Conservation (phyloP, 2,888 invertebrate species). For the Gonocerus acuteangulatus region DNA sequence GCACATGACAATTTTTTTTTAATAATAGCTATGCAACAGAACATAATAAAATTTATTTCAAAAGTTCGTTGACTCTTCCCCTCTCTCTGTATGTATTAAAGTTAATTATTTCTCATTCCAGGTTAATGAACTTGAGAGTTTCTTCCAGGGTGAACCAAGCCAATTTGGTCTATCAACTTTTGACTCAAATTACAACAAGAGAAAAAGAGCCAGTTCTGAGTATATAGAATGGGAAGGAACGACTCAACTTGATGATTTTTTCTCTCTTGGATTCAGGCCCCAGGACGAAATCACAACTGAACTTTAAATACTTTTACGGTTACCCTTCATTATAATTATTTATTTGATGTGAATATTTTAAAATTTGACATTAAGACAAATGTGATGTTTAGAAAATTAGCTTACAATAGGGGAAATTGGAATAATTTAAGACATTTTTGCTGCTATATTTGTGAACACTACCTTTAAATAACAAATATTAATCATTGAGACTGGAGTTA, state of each 20-base stretch:
- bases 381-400: too few relatives aligned
- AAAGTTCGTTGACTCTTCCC: too few relatives aligned
- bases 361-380: background rate
- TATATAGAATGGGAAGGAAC: slow-evolving; percentile 31
- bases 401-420: too few relatives aligned
- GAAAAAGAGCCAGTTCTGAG: slow-evolving; percentile 35
- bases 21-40: too few relatives aligned
- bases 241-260: slow-evolving; percentile 58
- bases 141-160: slow-evolving; percentile 51
- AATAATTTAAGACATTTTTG: too few relatives aligned
- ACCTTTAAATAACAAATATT: too few relatives aligned
- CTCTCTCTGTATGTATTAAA: too few relatives aligned
- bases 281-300: slow-evolving; percentile 85
- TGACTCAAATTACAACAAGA: slow-evolving; percentile 42
- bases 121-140: slow-evolving; percentile 69
- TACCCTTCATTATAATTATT: slow-evolving; percentile 7
- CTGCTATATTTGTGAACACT: too few relatives aligned
- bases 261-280: slow-evolving; percentile 73
- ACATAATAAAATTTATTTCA: too few relatives aligned
- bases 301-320: slow-evolving; percentile 26
- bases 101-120: too few relatives aligned
- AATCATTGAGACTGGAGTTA: too few relatives aligned
- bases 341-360: background rate
- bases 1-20: too few relatives aligned
- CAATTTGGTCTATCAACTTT: slow-evolving; percentile 44